Percentiles rank a stretch among this genome's conserved stretches.
phyloP scores from a whole-genome alignment of 2,888 invertebrate species.

The Cremastobaeus sp. region DNA sequence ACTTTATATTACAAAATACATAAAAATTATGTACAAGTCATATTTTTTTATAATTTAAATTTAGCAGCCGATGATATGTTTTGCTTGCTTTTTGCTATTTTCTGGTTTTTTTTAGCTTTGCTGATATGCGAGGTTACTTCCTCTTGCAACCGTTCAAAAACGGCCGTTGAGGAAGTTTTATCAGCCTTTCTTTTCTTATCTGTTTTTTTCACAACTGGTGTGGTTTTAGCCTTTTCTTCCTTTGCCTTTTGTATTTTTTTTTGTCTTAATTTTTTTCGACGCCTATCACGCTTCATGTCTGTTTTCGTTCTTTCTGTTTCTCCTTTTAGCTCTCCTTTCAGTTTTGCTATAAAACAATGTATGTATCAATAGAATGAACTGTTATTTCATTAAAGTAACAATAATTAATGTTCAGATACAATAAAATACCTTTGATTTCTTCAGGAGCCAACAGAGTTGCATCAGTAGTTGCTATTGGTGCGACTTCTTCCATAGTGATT shows the following conservation, averaged over 20 bases:
- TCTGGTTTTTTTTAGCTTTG: slow-evolving; percentile 77
- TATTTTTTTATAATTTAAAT: slow-evolving; percentile 81
- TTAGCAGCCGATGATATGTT: slow-evolving; percentile 80
- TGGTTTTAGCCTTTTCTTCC: slow-evolving; percentile 76
- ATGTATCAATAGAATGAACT: neutral
- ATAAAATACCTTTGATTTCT: slow-evolving; percentile 85
- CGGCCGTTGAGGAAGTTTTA: slow-evolving; percentile 86
- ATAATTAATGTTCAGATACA: neutral
- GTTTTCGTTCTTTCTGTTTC: slow-evolving; percentile 90
- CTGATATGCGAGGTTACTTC: slow-evolving; percentile 81
- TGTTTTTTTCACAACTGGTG: slow-evolving; percentile 23
- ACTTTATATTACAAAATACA: slow-evolving; percentile 2
- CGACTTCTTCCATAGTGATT: slow-evolving; percentile 96
- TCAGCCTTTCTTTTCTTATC: slow-evolving; percentile 14
- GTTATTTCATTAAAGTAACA: slow-evolving; percentile 6
- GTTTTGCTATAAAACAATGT: slow-evolving; percentile 73
- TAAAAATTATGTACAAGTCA: slow-evolving; percentile 16
- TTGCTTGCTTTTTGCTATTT: slow-evolving; percentile 67
- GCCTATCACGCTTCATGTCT: slow-evolving; percentile 92
- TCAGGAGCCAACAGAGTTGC: slow-evolving; percentile 93
- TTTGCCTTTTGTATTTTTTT: slow-evolving; percentile 78
- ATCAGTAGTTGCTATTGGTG: slow-evolving; percentile 92
- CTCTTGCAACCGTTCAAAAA: slow-evolving; percentile 92
- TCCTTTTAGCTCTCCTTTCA: slow-evolving; percentile 81
- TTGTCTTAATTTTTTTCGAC: slow-evolving; percentile 91